Percentiles rank a stretch among this genome's conserved stretches.
phyloP scores from a whole-genome alignment of 2,888 invertebrate genomes.

The Troides aeacus region DNA sequence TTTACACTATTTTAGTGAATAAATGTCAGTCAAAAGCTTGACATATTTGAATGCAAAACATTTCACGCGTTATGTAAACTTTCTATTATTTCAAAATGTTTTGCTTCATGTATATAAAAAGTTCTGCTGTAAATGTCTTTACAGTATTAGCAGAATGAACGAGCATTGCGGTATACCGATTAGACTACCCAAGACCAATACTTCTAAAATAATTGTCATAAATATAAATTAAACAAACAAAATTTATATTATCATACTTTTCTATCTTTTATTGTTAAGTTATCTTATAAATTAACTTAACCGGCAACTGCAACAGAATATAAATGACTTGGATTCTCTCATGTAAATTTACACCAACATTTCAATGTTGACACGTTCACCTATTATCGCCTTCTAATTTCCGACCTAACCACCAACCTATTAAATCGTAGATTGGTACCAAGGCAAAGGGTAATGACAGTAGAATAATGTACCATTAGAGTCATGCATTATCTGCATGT shows the following conservation, averaged over 20 bases:
- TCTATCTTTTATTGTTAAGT: neutral
- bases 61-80: neutral
- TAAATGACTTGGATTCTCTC: neutral
- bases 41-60: slow-evolving; percentile 1
- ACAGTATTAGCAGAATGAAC: too few relatives aligned
- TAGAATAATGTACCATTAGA: neutral
- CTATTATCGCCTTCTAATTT: slow-evolving; percentile 1
- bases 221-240: too few relatives aligned
- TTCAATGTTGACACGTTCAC: neutral
- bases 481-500: neutral
- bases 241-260: too few relatives aligned
- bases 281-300: too few relatives aligned
- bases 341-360: slow-evolving; percentile 1
- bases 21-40: slow-evolving; percentile 1
- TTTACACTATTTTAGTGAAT: neutral
- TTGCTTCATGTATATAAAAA: neutral
- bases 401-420: slow-evolving; percentile 2
- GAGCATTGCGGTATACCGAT: too few relatives aligned
- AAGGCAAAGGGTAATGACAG: neutral
- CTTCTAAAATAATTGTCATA: too few relatives aligned
- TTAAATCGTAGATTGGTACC: slow-evolving; percentile 1
- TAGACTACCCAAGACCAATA: too few relatives aligned
- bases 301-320: slow-evolving; percentile 1
- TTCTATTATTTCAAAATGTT: neutral
- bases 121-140: too few relatives aligned